phyloP scores from a whole-genome alignment of 2,797 vertebrate genomes.

The Masticophis lateralis region DNA sequence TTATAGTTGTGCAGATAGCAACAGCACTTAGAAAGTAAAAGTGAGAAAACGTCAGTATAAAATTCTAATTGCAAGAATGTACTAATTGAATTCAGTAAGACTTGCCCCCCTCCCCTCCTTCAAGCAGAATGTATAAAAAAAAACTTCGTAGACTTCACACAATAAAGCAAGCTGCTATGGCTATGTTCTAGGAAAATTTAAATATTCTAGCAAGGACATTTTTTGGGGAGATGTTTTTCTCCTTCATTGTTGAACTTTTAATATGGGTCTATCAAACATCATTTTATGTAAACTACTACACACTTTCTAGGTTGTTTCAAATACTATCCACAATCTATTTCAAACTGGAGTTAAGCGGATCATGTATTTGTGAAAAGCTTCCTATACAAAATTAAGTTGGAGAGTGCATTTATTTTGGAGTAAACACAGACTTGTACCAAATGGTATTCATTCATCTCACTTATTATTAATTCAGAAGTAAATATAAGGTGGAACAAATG shows the following conservation, averaged over 20 bases:
- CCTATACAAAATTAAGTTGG: neutral
- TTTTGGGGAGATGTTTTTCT: conserved; percentile 39
- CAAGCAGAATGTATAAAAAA: conserved; percentile 31
- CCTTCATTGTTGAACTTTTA: conserved; percentile 23
- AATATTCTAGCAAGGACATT: conserved; percentile 47
- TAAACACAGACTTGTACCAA: neutral
- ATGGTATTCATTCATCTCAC: neutral
- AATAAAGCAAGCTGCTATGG: conserved; percentile 56
- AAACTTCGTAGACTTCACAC: conserved; percentile 57
- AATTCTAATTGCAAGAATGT: conserved; percentile 55
- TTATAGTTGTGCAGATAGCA: conserved; percentile 38
- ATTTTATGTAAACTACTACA: conserved; percentile 43
- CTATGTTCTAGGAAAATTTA: conserved; percentile 50
- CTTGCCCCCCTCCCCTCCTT: conserved; percentile 30
- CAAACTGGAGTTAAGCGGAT: neutral
- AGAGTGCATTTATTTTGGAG: neutral
- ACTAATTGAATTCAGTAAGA: conserved; percentile 56
- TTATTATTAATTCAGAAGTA: neutral
- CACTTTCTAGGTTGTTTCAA: conserved; percentile 34
- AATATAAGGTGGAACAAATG: neutral
- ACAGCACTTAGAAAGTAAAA: conserved; percentile 48
- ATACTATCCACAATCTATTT: conserved; percentile 34
- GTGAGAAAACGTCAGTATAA: conserved; percentile 48
- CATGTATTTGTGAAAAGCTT: neutral
- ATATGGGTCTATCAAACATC: conserved; percentile 22